Evolutionary conservation across 2,888 invertebrate species (phyloP), one percentile per base, ranked within the genome.

Genomic region (Apamea monoglypha): DNA sequence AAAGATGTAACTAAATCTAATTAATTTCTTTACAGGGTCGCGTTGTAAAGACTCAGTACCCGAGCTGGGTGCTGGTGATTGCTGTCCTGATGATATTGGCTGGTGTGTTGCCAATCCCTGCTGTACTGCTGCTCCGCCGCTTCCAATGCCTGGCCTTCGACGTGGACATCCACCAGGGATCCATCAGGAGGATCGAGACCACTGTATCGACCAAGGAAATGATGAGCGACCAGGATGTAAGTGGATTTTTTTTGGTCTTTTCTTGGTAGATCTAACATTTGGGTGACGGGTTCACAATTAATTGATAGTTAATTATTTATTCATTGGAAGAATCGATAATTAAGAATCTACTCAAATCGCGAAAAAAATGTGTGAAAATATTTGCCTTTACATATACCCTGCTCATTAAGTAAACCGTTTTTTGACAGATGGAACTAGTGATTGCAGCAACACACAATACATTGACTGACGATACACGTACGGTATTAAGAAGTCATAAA

Each of bases 131-230:
- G 56, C 97, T 99, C 91, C 97, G 99, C 84, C 97, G 98, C 92
- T 99, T 98, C 98, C 99, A 99, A 95, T 98, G 98, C 92, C 97
- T 98, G 85, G 98, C 98, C 89, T 97, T 98, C 89, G 99, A 99
- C 93, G 97, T 98, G 91, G 98, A 99, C 95, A 99, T 99, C 92
- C 99, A 99, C 94, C 98, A 99, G 97, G 99, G 98, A 50, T 99
- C 99, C 85, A 99, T 99, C 94, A 97, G 99, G 91, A 97, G 99
- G 90, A 99, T 99, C 91, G 99, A 99, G 94, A 99, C 99, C 53
- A 99, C 99, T 0, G 98, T 99, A 21, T 99, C 99, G 40, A 99
- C 99, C 47, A 99, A 99, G 94, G 99, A 99, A 95, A 99, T 99
- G 99, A 99, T 99, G 97, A 98, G 98, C 86, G 99, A 99, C 91